phyloP scores from a whole-genome alignment of 2,888 invertebrate genomes.

The Cyclophora punctaria region DNA sequence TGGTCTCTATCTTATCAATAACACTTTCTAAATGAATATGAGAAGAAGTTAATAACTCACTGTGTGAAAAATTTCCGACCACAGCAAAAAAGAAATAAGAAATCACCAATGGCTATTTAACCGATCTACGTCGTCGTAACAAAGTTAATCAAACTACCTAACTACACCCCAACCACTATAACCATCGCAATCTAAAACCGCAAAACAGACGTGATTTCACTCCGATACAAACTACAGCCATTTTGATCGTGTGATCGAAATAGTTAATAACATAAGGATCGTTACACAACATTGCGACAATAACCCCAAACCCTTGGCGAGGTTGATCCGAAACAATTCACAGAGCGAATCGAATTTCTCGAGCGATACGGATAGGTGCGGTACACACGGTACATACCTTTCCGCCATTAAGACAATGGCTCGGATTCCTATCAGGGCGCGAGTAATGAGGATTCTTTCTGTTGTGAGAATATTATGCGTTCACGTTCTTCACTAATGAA shows the following conservation, averaged over 20 bases:
- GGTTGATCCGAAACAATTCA: slow-evolving; percentile 14
- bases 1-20: no score
- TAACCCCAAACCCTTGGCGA: slow-evolving; percentile 9
- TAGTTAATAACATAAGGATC: slow-evolving; percentile 15
- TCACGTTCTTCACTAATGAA: slow-evolving; percentile 14
- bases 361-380: not conserved
- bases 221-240: not conserved
- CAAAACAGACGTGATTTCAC: no score
- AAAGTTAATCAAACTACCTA: not conserved
- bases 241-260: slow-evolving; percentile 6
- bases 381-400: slow-evolving; percentile 3
- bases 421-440: slow-evolving; percentile 27
- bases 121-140: not conserved
- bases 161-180: no score
- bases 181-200: no score
- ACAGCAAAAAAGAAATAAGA: no score
- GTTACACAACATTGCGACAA: slow-evolving; percentile 2
- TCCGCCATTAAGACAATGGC: slow-evolving; percentile 36
- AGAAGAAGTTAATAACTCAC: no score
- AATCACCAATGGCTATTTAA: not conserved
- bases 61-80: no score
- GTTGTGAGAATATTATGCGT: slow-evolving; percentile 13
- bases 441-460: slow-evolving; percentile 47
- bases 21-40: no score
- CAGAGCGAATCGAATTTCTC: slow-evolving; percentile 13